Base-by-base conservation (phyloP, 2,113 vertebrate species). In the Ageneiosus marmoratus region DNA sequence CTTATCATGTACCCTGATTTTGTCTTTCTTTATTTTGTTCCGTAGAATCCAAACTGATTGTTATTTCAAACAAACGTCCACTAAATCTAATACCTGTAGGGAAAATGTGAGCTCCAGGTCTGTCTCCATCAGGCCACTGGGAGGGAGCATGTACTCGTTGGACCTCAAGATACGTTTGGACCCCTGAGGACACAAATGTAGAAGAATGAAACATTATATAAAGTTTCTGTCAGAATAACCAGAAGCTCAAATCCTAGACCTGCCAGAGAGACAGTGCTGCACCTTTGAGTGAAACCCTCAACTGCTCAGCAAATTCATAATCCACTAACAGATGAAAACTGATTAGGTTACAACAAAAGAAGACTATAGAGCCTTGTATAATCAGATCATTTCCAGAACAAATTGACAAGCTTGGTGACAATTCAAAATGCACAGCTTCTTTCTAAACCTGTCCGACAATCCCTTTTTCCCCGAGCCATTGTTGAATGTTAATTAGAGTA, bases 41-140 rank as follows among this genome's bases (percentile, higher is more conserved):
- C 1, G 1, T 20, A 27, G 24, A 46, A 15, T 46, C 1, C 24
- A 70, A 70, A n/a, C 37, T 15, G 1, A 41, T 20, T 12, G 65
- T 70, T 46, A 46, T n/a, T 46, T 27, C 24, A 20, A 27, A 53
- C 11, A 32, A 18, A 27, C 44, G 12, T 34, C 2, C 8, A 18
- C 22, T 46, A 34, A 34, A 75, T 76, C 18, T 53, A 74, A 13
- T 85, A 92, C 92, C 91, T 93, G 92, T n/a, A 92, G 77, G 7
- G 92, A 92, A 74, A 93, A 92, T 0, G 89, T 91, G 22, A 93
- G 89, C 79, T 92, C 92, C 84, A 93, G 87, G 46, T 92, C 92
- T 0, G 92, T 93, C 79, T 93, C 92, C 92, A 93, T 93, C 79
- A 92, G 85, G 13, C 92, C 91, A 53, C 91, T 88, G 20, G 92